These are phyloP conservation scores for Stylophora pistillata DNA, from an alignment of 64 coral and sea anemone species.

Conservation along the genomic window DNA sequence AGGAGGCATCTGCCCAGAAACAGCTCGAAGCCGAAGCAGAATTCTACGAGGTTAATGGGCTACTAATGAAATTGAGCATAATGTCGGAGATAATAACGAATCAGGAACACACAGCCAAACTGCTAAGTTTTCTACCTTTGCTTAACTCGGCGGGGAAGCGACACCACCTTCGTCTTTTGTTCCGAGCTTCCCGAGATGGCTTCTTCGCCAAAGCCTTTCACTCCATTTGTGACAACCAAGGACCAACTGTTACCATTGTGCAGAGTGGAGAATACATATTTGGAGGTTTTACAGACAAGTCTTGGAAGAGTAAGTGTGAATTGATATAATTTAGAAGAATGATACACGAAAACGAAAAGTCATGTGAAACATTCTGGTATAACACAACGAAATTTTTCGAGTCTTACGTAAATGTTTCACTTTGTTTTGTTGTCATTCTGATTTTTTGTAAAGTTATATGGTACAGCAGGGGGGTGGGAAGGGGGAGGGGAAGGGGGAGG, in stretches of 20 bases:
- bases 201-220: constrained; percentile 32
- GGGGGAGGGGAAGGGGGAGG: too few relatives aligned
- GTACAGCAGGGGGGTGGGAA: too few relatives aligned
- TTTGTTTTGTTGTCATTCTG: too few relatives aligned
- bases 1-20: neutral
- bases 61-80: neutral
- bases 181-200: constrained; percentile 29
- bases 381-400: too few relatives aligned
- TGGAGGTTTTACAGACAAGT: constrained; percentile 41
- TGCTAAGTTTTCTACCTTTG: neutral
- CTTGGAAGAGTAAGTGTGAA: constrained; percentile 22
- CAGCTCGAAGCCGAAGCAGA: constrained; percentile 19
- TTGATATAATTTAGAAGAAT: too few relatives aligned
- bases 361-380: too few relatives aligned
- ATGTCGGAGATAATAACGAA: neutral
- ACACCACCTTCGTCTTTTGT: neutral
- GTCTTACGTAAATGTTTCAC: too few relatives aligned
- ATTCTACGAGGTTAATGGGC: neutral
- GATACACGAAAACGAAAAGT: neutral
- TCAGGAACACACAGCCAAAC: neutral
- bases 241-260: constrained; percentile 31
- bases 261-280: constrained; percentile 30
- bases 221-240: constrained; percentile 27
- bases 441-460: too few relatives aligned
- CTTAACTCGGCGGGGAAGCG: neutral